Evolutionary conservation across 2,113 vertebrate genomes (phyloP).

Genomic region (Chionodraco myersi): DNA sequence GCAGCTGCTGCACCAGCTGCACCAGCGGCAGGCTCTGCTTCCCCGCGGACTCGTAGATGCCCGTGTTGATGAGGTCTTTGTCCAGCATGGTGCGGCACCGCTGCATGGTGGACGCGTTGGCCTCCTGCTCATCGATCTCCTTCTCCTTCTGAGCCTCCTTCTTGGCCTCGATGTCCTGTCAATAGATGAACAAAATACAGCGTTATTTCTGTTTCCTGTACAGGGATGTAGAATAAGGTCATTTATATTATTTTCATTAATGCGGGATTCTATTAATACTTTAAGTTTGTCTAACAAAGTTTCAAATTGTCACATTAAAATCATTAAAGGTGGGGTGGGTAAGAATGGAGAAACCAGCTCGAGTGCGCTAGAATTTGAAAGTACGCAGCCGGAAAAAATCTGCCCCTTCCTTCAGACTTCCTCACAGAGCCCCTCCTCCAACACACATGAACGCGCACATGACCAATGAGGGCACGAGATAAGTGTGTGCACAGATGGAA

Average conservation of each 20-base stretch:
- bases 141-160: constrained; percentile 99
- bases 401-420: no score
- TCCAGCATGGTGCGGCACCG: constrained; percentile 93
- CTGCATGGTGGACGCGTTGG: constrained; percentile 92
- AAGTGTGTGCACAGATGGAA: no score
- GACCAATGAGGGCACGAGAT: no score
- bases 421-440: no score
- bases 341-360: no score
- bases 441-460: no score
- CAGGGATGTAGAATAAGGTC: neutral
- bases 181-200: neutral
- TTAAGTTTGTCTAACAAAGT: no score
- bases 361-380: no score
- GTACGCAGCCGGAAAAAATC: no score
- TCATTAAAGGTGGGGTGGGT: no score
- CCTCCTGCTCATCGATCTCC: constrained; percentile 98
- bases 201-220: neutral
- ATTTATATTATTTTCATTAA: neutral
- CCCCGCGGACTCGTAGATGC: constrained; percentile 95
- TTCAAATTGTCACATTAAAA: no score
- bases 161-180: constrained; percentile 97
- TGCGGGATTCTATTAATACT: no score
- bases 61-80: constrained; percentile 98
- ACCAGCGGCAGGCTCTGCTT: constrained; percentile 96
- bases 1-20: constrained; percentile 95